phyloP scores from a whole-genome alignment of 1,140 invertebrate species.

The Aphis gossypii region DNA sequence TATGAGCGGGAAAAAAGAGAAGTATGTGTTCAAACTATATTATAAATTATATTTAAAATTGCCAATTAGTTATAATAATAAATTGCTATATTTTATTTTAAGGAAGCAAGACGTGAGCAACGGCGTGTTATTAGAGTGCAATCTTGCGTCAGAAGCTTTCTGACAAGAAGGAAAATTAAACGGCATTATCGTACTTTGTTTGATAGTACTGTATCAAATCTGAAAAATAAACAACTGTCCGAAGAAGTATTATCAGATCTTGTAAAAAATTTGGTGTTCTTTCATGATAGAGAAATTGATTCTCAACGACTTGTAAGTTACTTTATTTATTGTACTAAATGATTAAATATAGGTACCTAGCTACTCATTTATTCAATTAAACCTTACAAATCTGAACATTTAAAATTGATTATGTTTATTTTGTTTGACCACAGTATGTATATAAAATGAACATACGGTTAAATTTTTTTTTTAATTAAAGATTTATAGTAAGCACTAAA shows the following conservation, averaged over 20 bases:
- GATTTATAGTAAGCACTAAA: not conserved
- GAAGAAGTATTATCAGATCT: slow-evolving; percentile 66
- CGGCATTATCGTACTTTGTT: slow-evolving; percentile 73
- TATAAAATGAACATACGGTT: too few relatives aligned
- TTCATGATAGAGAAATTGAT: slow-evolving; percentile 77
- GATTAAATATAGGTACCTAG: not conserved
- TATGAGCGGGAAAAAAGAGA: slow-evolving; percentile 85
- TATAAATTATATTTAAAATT: not conserved
- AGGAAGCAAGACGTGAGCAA: slow-evolving; percentile 74
- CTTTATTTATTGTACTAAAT: not conserved
- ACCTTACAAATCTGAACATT: not conserved
- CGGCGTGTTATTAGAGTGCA: slow-evolving; percentile 80
- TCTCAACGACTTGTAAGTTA: slow-evolving; percentile 74
- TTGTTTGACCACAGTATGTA: too few relatives aligned
- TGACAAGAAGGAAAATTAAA: slow-evolving; percentile 74
- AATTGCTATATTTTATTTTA: slow-evolving; percentile 61
- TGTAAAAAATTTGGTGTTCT: slow-evolving; percentile 75
- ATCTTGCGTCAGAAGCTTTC: slow-evolving; percentile 79
- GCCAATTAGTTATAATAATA: not conserved
- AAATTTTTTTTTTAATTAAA: not conserved
- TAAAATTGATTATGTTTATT: not conserved
- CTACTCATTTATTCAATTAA: not conserved
- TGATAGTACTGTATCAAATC: slow-evolving; percentile 69
- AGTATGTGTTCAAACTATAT: slow-evolving; percentile 62
- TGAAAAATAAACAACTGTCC: slow-evolving; percentile 64